A percentile compares a stretch with the other conserved stretches of the same genome.
phyloP scores from a whole-genome alignment of 2,888 invertebrate species.

The Schizaphis graminum region DNA sequence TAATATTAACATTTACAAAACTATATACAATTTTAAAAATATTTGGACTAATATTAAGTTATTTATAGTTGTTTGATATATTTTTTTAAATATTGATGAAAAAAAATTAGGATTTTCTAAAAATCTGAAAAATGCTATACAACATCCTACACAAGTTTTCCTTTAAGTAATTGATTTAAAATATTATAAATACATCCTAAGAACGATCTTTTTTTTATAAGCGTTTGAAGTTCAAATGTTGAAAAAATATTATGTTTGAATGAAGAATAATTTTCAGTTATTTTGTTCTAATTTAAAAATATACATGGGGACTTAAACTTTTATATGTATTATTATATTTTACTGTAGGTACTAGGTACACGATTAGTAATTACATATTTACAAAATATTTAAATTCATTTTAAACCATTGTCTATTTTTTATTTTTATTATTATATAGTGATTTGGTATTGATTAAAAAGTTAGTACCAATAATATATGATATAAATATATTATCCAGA shows the following conservation, averaged over 20 bases:
- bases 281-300: not conserved
- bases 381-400: not conserved
- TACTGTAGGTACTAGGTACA: too few species aligned
- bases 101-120: not conserved
- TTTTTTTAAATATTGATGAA: not conserved
- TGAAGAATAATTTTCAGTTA: not conserved
- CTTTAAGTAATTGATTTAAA: not conserved
- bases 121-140: not conserved
- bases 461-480: too few species aligned
- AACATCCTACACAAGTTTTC: not conserved
- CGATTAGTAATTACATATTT: not conserved
- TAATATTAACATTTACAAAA: too few species aligned
- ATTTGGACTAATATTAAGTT: not conserved
- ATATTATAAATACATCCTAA: not conserved
- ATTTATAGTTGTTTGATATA: not conserved
- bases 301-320: not conserved
- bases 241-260: not conserved
- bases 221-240: not conserved
- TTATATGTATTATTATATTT: not conserved
- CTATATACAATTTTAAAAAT: not conserved
- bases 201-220: not conserved
- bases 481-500: not conserved
- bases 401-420: not conserved
- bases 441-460: too few species aligned
- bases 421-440: too few species aligned